A percentile compares a stretch with the other conserved stretches of the same genome.
These are phyloP conservation scores for Zophobas atratus DNA, from an alignment of 1,140 invertebrate species.

Conservation along the genomic window DNA sequence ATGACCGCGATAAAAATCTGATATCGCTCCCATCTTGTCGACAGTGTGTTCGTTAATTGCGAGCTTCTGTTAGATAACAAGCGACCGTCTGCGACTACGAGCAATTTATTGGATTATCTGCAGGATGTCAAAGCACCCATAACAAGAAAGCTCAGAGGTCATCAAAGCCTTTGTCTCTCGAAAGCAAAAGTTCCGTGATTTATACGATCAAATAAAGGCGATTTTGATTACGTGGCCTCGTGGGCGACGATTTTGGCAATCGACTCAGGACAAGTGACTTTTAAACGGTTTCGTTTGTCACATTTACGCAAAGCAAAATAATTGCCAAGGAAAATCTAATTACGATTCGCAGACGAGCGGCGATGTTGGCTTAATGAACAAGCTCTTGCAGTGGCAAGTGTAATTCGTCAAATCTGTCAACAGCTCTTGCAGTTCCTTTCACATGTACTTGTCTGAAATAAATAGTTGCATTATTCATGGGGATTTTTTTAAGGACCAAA, in stretches of 20 bases:
- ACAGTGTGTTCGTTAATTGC: constrained; percentile 5
- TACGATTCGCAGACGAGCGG: constrained; percentile 16
- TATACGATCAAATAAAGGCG: neutral
- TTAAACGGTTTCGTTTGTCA: constrained; percentile 14
- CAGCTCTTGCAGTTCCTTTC: constrained; percentile 27
- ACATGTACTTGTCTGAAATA: constrained; percentile 30
- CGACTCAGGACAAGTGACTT: constrained; percentile 27
- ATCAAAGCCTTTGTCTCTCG: neutral
- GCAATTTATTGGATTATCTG: constrained; percentile 5
- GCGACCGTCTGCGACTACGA: neutral
- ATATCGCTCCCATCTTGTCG: constrained; percentile 5
- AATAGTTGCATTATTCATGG: constrained; percentile 35
- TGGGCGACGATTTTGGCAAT: constrained; percentile 24
- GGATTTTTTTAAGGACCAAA: constrained; percentile 34
- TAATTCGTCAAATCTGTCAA: constrained; percentile 39
- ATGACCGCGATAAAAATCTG: constrained; percentile 2
- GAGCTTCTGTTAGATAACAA: constrained; percentile 10
- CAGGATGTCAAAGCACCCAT: neutral
- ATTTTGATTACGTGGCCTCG: constrained; percentile 1
- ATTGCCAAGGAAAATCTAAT: constrained; percentile 22
- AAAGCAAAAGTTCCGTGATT: neutral
- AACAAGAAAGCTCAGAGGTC: neutral
- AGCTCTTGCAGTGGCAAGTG: constrained; percentile 33
- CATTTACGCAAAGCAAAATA: constrained; percentile 15
- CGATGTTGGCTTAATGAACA: constrained; percentile 25